phyloP scores from a whole-genome alignment of 2,113 vertebrate genomes.

The Odontophorus gujanensis region DNA sequence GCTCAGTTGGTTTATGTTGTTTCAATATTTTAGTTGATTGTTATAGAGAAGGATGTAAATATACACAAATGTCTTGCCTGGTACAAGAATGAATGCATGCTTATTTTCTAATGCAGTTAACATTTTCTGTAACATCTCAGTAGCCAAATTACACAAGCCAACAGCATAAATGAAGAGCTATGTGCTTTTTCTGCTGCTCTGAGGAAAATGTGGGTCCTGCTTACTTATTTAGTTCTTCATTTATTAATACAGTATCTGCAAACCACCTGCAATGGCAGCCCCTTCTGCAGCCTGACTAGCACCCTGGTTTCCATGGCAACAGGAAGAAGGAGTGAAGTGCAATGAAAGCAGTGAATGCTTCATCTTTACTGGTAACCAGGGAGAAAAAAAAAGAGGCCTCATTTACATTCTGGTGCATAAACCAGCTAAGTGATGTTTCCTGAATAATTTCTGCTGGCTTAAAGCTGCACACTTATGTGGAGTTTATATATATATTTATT shows the following conservation, averaged over 20 bases:
- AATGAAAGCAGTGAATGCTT: slow-evolving; percentile 59
- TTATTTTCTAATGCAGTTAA: slow-evolving; percentile 8
- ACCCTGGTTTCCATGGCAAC: slow-evolving; percentile 66
- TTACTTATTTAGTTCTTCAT: slow-evolving; percentile 23
- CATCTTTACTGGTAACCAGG: slow-evolving; percentile 35
- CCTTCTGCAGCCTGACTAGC: slow-evolving; percentile 50
- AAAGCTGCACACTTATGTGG: slow-evolving; percentile 7
- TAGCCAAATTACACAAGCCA: slow-evolving; percentile 16
- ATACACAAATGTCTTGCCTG: background rate
- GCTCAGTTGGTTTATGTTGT: background rate
- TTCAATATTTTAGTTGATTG: slow-evolving; percentile 61
- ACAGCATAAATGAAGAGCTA: slow-evolving; percentile 1
- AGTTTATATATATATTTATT: background rate
- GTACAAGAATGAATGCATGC: background rate
- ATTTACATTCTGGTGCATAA: slow-evolving; percentile 70
- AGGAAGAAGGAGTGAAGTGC: background rate
- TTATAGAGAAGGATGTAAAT: slow-evolving; percentile 21
- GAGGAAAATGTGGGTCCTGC: background rate
- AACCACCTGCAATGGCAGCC: slow-evolving; percentile 67
- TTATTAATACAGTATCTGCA: slow-evolving; percentile 61
- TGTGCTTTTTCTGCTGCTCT: slow-evolving; percentile 35
- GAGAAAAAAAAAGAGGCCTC: slow-evolving; percentile 26
- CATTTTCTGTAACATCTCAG: background rate
- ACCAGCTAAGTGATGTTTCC: slow-evolving; percentile 55
- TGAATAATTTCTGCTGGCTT: slow-evolving; percentile 54